These are phyloP conservation scores for Prosapia bicincta DNA, from an alignment of 2,888 invertebrate species.

Conservation along the genomic window DNA sequence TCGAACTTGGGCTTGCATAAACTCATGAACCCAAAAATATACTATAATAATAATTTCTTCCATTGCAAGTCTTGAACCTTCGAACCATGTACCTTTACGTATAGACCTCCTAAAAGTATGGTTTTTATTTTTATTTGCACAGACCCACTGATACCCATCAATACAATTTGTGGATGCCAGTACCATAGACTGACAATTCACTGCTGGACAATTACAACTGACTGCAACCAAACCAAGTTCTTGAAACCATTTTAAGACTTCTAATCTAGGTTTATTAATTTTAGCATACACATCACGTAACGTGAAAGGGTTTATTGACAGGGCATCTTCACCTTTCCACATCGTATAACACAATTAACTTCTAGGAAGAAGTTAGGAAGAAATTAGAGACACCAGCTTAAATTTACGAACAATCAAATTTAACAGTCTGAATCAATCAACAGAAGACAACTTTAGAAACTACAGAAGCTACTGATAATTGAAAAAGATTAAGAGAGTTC, in stretches of 20 bases:
- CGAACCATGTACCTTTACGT: constrained; percentile 24
- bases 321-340: not conserved
- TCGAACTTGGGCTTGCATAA: constrained; percentile 22
- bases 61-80: constrained; percentile 23
- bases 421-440: no score
- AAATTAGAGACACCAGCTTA: no score
- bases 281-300: constrained; percentile 18
- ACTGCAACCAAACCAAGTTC: constrained; percentile 18
- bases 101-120: constrained; percentile 21
- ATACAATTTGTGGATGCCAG: constrained; percentile 17
- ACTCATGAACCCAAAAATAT: constrained; percentile 24
- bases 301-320: constrained; percentile 18
- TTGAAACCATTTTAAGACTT: constrained; percentile 25
- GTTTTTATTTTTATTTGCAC: constrained; percentile 18
- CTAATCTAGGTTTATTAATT: constrained; percentile 18
- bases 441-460: no score
- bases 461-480: no score
- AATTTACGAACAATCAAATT: no score
- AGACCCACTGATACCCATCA: constrained; percentile 23
- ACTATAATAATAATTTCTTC: constrained; percentile 25
- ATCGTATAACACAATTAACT: no score
- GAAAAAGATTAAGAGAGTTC: no score
- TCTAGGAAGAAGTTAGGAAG: no score
- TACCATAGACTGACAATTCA: constrained; percentile 13
- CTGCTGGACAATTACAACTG: constrained; percentile 10